phyloP scores from a whole-genome alignment of 30 jellyfish, hydroid and myxozoan genomes.

The Cassiopea xamachana region DNA sequence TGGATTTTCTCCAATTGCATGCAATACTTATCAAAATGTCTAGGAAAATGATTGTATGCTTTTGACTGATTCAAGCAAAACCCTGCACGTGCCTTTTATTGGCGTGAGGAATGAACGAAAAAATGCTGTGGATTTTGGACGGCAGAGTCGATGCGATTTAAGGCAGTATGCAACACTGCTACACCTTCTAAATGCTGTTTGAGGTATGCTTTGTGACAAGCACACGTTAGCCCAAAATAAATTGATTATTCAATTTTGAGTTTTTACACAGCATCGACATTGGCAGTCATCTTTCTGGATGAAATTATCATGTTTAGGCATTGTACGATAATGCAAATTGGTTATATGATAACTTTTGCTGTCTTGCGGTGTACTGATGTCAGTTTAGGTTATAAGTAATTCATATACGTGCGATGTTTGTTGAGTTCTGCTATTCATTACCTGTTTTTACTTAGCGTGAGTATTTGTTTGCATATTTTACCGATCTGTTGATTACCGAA shows the following conservation, averaged over 20 bases:
- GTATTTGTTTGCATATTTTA: neutral
- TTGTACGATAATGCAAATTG: no score
- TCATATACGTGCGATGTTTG: neutral
- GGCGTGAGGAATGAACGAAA: neutral
- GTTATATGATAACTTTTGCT: no score
- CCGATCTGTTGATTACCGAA: neutral
- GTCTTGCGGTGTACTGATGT: neutral
- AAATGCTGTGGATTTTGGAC: no score
- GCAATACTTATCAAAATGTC: neutral
- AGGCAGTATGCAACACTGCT: no score
- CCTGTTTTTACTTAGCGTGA: constrained; percentile 1
- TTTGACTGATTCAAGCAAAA: neutral
- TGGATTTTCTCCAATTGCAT: neutral
- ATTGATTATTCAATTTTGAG: no score
- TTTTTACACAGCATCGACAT: no score
- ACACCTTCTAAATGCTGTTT: no score
- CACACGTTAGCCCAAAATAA: no score
- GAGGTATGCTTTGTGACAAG: no score
- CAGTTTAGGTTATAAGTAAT: neutral
- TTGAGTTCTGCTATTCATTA: neutral
- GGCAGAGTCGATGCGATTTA: no score
- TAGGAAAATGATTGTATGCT: neutral
- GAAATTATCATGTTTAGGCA: no score
- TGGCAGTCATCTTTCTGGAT: no score
- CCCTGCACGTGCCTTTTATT: neutral